These are phyloP conservation scores for Xerus rutilus DNA, from an alignment of 2,797 vertebrate genomes.

Conservation along the genomic window DNA sequence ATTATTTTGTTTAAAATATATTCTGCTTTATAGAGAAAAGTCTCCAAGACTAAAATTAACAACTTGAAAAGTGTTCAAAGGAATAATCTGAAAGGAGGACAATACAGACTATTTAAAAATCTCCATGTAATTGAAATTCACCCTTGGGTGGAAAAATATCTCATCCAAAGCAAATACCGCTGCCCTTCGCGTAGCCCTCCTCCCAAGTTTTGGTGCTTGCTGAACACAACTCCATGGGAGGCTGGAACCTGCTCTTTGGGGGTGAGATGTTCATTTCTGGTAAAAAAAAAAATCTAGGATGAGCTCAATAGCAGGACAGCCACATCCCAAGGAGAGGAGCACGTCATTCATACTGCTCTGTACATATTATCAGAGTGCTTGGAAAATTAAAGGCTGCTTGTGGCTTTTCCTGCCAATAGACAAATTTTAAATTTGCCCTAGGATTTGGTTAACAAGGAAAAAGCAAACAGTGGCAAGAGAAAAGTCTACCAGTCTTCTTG, in stretches of 20 bases:
- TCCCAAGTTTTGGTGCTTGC: constrained; percentile 44
- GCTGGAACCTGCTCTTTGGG: neutral
- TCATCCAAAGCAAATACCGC: constrained; percentile 51
- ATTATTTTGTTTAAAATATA: constrained; percentile 81
- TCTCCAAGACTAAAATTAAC: constrained; percentile 85
- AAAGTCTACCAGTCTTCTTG: constrained; percentile 77
- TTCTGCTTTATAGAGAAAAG: constrained; percentile 81
- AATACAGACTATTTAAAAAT: constrained; percentile 72
- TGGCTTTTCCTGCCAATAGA: constrained; percentile 46
- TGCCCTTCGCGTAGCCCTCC: neutral
- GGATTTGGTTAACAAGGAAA: constrained; percentile 38
- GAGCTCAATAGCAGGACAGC: neutral
- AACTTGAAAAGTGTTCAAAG: constrained; percentile 85
- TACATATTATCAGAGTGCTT: constrained; percentile 13
- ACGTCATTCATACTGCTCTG: neutral
- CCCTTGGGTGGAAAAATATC: constrained; percentile 40
- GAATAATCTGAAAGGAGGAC: constrained; percentile 76
- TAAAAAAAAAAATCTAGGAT: constrained; percentile 10
- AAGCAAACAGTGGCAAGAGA: constrained; percentile 29
- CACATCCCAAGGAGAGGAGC: neutral
- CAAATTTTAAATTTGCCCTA: constrained; percentile 60
- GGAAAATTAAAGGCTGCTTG: constrained; percentile 65
- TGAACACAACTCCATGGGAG: neutral
- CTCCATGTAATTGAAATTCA: constrained; percentile 73
- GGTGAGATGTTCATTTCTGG: neutral